A percentile compares a stretch with the other conserved stretches of the same genome.
phyloP scores from a whole-genome alignment of 2,888 invertebrate species.

The Chrysolina americana region DNA sequence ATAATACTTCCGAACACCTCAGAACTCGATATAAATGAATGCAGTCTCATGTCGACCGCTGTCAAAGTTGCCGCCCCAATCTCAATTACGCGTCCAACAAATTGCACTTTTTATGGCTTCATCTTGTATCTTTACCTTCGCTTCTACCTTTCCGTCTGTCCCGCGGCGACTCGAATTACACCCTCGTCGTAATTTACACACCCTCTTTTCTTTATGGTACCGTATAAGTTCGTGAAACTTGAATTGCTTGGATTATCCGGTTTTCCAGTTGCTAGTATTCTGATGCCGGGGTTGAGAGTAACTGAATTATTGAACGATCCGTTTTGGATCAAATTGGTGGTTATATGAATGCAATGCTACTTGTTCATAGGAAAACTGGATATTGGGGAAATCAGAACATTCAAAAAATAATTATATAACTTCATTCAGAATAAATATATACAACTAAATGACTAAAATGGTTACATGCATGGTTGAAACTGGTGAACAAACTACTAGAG shows the following conservation, averaged over 20 bases:
- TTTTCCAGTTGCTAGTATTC: slow-evolving; percentile 22
- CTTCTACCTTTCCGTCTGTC: slow-evolving; percentile 41
- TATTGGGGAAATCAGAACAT: too few relatives aligned
- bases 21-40: background rate
- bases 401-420: too few relatives aligned
- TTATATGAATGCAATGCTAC: too few relatives aligned
- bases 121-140: slow-evolving; percentile 57
- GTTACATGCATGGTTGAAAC: too few relatives aligned
- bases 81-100: slow-evolving; percentile 63
- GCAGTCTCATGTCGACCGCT: slow-evolving; percentile 45
- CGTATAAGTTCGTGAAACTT: slow-evolving; percentile 32
- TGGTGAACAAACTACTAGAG: too few relatives aligned
- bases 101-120: slow-evolving; percentile 64
- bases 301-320: slow-evolving; percentile 13
- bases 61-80: slow-evolving; percentile 57
- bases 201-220: slow-evolving; percentile 32
- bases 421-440: too few relatives aligned
- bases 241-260: slow-evolving; percentile 30
- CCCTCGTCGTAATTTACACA: slow-evolving; percentile 33
- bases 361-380: too few relatives aligned
- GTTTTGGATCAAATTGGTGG: background rate
- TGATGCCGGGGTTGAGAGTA: background rate
- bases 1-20: too few relatives aligned
- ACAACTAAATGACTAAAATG: too few relatives aligned
- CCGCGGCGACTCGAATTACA: slow-evolving; percentile 35